Percentiles rank a stretch among this genome's conserved stretches.
phyloP scores from a whole-genome alignment of 1,140 invertebrate species.

The Drosophila ambigua region DNA sequence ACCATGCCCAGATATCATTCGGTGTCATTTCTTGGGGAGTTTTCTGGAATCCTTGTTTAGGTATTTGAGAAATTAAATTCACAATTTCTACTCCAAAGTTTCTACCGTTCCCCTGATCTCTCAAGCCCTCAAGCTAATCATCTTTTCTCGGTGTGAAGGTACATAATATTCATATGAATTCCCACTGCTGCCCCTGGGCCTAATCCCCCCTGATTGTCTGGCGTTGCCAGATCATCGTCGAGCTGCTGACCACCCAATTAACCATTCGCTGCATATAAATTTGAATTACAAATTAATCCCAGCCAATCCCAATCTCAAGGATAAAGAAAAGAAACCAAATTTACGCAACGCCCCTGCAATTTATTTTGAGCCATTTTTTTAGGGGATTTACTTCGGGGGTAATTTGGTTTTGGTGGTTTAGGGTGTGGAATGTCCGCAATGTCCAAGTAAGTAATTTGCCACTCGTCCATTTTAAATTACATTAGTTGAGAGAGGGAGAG shows the following conservation, averaged over 20 bases:
- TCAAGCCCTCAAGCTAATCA: too few species aligned
- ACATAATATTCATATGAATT: too few species aligned
- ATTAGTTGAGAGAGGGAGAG: conserved; percentile 58
- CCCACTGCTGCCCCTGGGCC: too few species aligned
- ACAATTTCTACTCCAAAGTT: too few species aligned
- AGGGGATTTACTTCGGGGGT: conserved; percentile 66
- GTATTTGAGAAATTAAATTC: too few species aligned
- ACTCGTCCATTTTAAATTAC: conserved; percentile 81
- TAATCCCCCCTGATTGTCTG: conserved; percentile 14
- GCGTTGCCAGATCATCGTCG: conserved; percentile 30
- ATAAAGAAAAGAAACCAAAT: conserved; percentile 52
- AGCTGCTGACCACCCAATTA: conserved; percentile 31
- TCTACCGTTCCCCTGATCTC: too few species aligned
- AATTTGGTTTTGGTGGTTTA: conserved; percentile 38
- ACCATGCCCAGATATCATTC: too few species aligned
- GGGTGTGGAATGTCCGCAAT: conserved; percentile 36
- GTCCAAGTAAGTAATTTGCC: conserved; percentile 79
- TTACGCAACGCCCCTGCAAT: conserved; percentile 71
- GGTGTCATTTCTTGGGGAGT: too few species aligned
- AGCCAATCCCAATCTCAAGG: conserved; percentile 34
- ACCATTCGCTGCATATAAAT: conserved; percentile 51
- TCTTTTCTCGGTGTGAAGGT: too few species aligned
- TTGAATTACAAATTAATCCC: conserved; percentile 78
- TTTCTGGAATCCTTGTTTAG: too few species aligned
- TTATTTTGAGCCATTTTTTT: conserved; percentile 71